Base-by-base conservation (phyloP, 2,797 vertebrate genomes). In the Spheniscus humboldti region DNA sequence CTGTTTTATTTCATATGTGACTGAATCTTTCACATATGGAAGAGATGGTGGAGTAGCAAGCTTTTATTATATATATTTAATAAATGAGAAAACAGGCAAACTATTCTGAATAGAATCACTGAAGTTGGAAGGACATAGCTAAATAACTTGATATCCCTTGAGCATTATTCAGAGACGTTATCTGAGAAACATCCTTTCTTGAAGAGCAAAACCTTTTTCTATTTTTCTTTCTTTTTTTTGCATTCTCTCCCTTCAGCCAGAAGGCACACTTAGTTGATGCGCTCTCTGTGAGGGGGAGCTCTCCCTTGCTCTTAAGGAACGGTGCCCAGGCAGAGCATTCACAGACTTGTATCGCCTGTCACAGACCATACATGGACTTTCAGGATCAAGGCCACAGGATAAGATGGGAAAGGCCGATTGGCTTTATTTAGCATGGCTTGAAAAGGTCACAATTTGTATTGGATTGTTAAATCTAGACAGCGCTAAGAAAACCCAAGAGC, bases 301-400 rank as follows among this genome's bases (percentile, higher is more conserved):
- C 68, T 60, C 60, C 59, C 56, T 80, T 73, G 75, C 37, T 66
- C 17, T 88, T 73, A 55, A 91, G 84, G 76, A 95, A 19, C 48
- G 66, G 35, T 96, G 81, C 81, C 62, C 92, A 80, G 18, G 47
- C 77, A 72, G 28, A 75, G 43, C 60, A 41, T 72, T 89, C 64
- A 52, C 62, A 90, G 47, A 55, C 47, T 87, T 78, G 37, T n/a
- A 18, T 53, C 88, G 86, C 72, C 74, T 94, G 50, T 71, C 56
- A 47, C 72, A 93, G 75, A 90, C 97, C 96, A 91, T 94, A 97
- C 88, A 96, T 95, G 97, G 96, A 56, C 78, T 93, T 97, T 96
- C 22, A 91, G 91, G 63, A 92, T 75, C 18, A 2, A 93, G 75
- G 89, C 86, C 89, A 90, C 90, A 82, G 89, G 64, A 88, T 87